Base-by-base conservation (phyloP, 1,140 invertebrate species). In the Zelostemma sp. region DNA sequence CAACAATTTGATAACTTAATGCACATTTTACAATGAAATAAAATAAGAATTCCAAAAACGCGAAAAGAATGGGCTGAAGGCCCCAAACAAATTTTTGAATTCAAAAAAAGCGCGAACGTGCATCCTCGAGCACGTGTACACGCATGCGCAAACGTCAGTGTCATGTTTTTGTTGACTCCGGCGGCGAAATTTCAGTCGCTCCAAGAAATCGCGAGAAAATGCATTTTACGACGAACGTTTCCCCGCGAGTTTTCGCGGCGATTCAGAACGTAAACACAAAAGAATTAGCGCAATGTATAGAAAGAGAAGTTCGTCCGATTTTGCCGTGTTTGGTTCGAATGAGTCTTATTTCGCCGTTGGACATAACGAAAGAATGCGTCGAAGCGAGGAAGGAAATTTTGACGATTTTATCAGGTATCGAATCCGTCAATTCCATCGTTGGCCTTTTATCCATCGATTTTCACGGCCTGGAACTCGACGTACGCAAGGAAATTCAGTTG, bases 361-460 rank as follows among this genome's bases (percentile, higher is more conserved):
- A 97, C 83, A 91, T 91, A 50, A 95, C 94, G 0, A 89, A 89
- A 70, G 90, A 92, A 35, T 97, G 95, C 81, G 90, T 91, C 3
- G 91, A 93, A 72, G 91, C 91, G 6, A 91, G 95, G 67, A 96
- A 96, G 80, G 91, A 93, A 71, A 94, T 98, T 43, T 82, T 98
- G 0, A 93, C 93, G 9, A 89, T 97, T 21, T 86, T 99, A 0
- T 95, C 95, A 0, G 94, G 94, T 1, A 94, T 97, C 65, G 96
- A 98, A 83, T 89, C 95, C 19, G 96, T 98, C 0, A 99, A 99
- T 85, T 94, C 95, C 41, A 93, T 98, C 49, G 96, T 98, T 4
- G 94, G 94, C 6, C 86, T 98, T 1, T 86, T 98, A 8, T 97
- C 95, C 1, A 96, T 98, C 40, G 96, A 98, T 86, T 98, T 98